These are phyloP conservation scores for Parochlus steinenii DNA, from an alignment of 2,888 invertebrate genomes.

Conservation along the genomic window DNA sequence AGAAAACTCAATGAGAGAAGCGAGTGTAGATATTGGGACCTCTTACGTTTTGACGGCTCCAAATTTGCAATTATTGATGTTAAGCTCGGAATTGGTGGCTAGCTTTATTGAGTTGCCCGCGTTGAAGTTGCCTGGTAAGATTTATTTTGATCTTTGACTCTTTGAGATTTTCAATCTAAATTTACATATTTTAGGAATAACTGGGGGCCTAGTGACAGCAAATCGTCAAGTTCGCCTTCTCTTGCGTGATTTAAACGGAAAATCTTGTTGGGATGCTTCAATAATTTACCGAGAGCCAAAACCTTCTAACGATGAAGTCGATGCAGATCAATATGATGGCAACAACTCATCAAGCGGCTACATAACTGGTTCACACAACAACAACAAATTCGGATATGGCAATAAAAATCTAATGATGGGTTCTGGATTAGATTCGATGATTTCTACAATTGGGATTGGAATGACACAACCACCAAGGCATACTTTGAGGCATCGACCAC, in stretches of 20 bases:
- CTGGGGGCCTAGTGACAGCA: conserved; percentile 60
- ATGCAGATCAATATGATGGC: conserved; percentile 8
- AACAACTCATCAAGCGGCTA: conserved; percentile 8
- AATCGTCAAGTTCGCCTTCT: conserved; percentile 73
- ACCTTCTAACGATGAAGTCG: conserved; percentile 8
- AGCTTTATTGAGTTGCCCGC: conserved; percentile 83
- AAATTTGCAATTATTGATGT: conserved; percentile 69
- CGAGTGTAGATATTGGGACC: conserved; percentile 51
- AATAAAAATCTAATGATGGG: conserved; percentile 7
- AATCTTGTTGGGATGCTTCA: conserved; percentile 92
- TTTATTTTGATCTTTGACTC: neutral
- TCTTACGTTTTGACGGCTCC: conserved; percentile 69
- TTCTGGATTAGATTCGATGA: conserved; percentile 22
- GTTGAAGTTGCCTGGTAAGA: conserved; percentile 62
- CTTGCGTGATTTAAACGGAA: conserved; percentile 79
- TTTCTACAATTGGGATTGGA: conserved; percentile 33
- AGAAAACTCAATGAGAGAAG: conserved; percentile 16
- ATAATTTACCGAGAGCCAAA: conserved; percentile 66
- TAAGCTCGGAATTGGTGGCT: conserved; percentile 66
- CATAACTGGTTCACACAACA: conserved; percentile 13
- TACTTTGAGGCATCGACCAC: conserved; percentile 52
- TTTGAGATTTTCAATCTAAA: too few species aligned
- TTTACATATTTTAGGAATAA: too few species aligned
- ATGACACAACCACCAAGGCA: conserved; percentile 41
- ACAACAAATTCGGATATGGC: conserved; percentile 9